Evolutionary conservation across 2,113 vertebrate genomes (phyloP).

Genomic region (Sitta europaea): DNA sequence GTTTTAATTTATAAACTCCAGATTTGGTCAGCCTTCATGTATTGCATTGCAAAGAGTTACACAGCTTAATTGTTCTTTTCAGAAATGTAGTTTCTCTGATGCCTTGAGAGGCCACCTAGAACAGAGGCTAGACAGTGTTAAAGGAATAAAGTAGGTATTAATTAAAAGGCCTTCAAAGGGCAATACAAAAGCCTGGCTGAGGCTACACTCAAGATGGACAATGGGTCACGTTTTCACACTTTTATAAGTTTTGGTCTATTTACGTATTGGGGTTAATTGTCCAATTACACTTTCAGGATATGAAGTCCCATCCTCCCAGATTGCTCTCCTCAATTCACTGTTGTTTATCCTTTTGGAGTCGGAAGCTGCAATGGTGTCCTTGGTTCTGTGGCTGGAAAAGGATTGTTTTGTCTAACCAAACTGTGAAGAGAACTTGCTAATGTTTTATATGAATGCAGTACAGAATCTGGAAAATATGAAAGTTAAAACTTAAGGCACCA

Average conservation of each 20-base stretch:
- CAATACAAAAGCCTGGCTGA: neutral
- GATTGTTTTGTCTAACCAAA: neutral
- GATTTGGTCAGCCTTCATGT: neutral
- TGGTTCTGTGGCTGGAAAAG: neutral
- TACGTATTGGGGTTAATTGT: neutral
- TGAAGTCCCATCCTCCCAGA: neutral
- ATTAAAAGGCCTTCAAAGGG: neutral
- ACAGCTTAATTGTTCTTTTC: neutral
- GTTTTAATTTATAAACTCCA: neutral
- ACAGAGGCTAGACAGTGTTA: neutral
- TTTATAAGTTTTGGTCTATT: neutral
- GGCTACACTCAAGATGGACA: rapidly evolving
- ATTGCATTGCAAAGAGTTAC: neutral
- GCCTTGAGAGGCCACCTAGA: neutral
- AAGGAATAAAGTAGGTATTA: neutral
- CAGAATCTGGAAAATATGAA: neutral
- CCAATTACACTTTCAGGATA: neutral
- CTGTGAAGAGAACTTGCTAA: neutral
- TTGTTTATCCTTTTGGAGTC: neutral
- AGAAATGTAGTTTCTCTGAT: neutral
- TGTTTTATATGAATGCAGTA: neutral
- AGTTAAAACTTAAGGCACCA: neutral
- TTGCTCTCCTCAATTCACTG: neutral
- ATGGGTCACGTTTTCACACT: neutral
- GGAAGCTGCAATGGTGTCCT: rapidly evolving